These are phyloP conservation scores for Drosophila tanythrix DNA, from an alignment of 2,888 invertebrate species.

Conservation along the genomic window DNA sequence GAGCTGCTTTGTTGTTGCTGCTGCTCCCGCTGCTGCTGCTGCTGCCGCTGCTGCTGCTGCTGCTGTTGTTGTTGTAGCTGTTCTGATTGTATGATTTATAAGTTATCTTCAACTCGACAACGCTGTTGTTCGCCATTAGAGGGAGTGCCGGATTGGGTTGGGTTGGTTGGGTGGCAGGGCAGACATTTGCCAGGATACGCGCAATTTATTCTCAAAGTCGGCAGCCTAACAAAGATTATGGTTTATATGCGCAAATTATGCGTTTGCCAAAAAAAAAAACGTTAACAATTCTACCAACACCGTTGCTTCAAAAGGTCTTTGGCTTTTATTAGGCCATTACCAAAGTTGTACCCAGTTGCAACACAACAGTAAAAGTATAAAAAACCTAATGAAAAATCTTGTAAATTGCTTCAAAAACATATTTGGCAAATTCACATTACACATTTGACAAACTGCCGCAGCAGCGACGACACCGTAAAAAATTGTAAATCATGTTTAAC, in stretches of 20 bases:
- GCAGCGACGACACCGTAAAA: conserved; percentile 22
- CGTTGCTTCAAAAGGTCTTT: conserved; percentile 7
- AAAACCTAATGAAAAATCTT: conserved; percentile 43
- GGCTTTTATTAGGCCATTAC: conserved; percentile 51
- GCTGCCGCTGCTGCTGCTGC: conserved; percentile 19
- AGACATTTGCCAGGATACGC: conserved; percentile 48
- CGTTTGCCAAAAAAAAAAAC: conserved; percentile 45
- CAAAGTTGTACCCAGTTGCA: conserved; percentile 31
- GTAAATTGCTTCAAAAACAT: conserved; percentile 59
- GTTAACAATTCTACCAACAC: conserved; percentile 20
- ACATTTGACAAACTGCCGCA: conserved; percentile 44
- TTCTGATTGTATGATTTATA: conserved; percentile 79
- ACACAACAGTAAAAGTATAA: conserved; percentile 20
- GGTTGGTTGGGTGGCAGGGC: not conserved
- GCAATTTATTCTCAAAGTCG: conserved; percentile 70
- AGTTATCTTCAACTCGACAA: conserved; percentile 73
- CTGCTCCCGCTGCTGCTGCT: conserved; percentile 24
- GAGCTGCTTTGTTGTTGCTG: conserved; percentile 41
- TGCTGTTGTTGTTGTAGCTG: conserved; percentile 42
- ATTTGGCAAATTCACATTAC: conserved; percentile 63
- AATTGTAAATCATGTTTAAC: conserved; percentile 71
- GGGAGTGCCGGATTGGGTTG: not conserved
- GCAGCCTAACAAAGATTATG: conserved; percentile 70
- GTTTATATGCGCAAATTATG: conserved; percentile 76
- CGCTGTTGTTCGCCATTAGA: conserved; percentile 54